phyloP scores from a whole-genome alignment of 1,140 invertebrate species.

The Drosophila pruinosa region DNA sequence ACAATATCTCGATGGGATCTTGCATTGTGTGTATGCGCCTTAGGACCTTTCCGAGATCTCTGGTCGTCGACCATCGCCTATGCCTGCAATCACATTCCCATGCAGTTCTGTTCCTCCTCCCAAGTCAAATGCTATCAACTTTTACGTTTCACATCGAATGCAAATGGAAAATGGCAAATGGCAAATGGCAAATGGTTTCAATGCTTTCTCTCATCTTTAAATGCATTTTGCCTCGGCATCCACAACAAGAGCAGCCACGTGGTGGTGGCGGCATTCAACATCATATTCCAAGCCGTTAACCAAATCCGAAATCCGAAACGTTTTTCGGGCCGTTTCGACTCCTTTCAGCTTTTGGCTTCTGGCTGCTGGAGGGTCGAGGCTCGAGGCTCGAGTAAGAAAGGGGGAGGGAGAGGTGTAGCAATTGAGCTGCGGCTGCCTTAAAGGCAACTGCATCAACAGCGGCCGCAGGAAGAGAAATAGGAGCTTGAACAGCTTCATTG shows the following conservation, averaged over 20 bases:
- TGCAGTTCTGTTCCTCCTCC: neutral
- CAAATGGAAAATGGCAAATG: conserved; percentile 35
- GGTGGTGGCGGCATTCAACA: conserved; percentile 11
- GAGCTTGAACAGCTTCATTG: conserved; percentile 34
- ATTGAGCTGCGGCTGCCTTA: conserved; percentile 34
- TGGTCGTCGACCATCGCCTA: neutral
- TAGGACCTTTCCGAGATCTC: neutral
- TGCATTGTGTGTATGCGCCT: neutral
- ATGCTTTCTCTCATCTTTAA: conserved; percentile 56
- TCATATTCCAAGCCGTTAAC: conserved; percentile 42
- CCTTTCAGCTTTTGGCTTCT: conserved; percentile 21
- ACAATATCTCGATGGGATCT: too few species aligned
- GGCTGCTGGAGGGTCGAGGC: neutral
- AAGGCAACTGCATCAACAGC: conserved; percentile 6
- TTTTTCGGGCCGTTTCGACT: conserved; percentile 10
- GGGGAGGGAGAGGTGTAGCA: neutral
- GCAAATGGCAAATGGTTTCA: conserved; percentile 36
- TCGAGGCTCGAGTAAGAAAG: neutral
- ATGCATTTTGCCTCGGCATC: conserved; percentile 27
- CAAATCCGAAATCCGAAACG: conserved; percentile 35
- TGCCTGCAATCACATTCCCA: neutral
- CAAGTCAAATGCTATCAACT: conserved; percentile 7
- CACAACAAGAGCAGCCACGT: neutral
- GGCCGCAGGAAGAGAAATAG: neutral
- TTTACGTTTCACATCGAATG: conserved; percentile 40